Base-by-base conservation (phyloP, 2,113 vertebrate species). In the Amblyopsis rosae region DNA sequence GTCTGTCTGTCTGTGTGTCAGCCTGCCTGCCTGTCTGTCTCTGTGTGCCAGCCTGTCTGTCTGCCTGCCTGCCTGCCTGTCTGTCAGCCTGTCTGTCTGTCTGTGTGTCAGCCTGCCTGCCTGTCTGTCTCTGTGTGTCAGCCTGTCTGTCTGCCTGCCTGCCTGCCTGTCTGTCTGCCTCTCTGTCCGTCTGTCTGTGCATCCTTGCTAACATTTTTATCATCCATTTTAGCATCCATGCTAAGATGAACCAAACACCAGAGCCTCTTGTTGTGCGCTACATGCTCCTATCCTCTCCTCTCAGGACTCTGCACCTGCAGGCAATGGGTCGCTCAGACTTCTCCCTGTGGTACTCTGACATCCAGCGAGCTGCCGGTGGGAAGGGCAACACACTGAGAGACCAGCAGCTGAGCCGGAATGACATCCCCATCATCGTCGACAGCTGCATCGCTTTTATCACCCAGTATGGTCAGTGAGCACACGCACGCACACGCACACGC, bases 391-490 rank as follows among this genome's bases (percentile, higher is more conserved):
- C 93, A 0, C 88, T 99, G 75, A 87, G 94, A 58, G 96, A 98
- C 59, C 98, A 99, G 88, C 98, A 99, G 91, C 93, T 99, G 81
- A 99, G 96, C 88, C 82, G 96, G 0, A 94, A 90, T 1, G 95
- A 96, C 90, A 97, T 99, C 70, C 98, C 98, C 75, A 98, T 99
- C 86, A 96, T 99, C 0, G 96, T 99, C 80, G 96, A 98, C 83
- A 96, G 96, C 91, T 99, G 98, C 86, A 95, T 99, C 0, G 95
- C 96, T 75, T 99, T 99, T 89, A 95, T 98, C 89, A 99, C 97
- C 0, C 97, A 98, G 87, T 97, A 98, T 0, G 96, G 96, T 98
- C 83, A 93, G 95, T 55, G 3, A 16, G 12, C 6, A 10, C 5
- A 0, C 1, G 3, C 5, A 1, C 26, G 19, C 5, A 13, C 13